Conservation (phyloP, 1,140 invertebrate genomes). For the Chrysoperla carnea region DNA sequence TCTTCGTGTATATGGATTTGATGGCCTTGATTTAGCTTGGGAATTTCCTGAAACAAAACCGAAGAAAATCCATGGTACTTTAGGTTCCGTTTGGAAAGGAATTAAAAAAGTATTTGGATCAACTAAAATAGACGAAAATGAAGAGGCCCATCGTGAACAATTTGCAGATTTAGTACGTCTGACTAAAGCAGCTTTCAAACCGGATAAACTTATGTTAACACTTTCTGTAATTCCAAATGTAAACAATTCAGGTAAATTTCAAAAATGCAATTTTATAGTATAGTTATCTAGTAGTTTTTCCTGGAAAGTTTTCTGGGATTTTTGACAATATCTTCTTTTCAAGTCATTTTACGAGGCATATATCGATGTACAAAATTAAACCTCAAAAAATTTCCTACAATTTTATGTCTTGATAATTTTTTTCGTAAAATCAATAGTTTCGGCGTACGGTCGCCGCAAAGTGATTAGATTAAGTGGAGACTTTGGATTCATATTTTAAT, state of each 20-base stretch:
- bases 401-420: too few relatives aligned
- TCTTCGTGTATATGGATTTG: constrained; percentile 60
- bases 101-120: constrained; percentile 57
- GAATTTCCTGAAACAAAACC: constrained; percentile 62
- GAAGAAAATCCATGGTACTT: constrained; percentile 49
- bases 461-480: too few relatives aligned
- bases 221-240: constrained; percentile 58
- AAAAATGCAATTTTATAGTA: too few relatives aligned
- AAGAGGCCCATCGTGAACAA: constrained; percentile 55
- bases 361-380: too few relatives aligned
- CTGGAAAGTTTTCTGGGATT: too few relatives aligned
- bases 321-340: too few relatives aligned
- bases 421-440: too few relatives aligned
- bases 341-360: too few relatives aligned
- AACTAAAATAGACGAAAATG: constrained; percentile 52
- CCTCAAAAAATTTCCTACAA: too few relatives aligned
- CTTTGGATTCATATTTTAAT: too few relatives aligned
- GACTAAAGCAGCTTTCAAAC: constrained; percentile 43
- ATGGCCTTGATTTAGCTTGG: constrained; percentile 75
- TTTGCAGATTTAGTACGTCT: constrained; percentile 57
- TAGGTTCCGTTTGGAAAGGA: constrained; percentile 46
- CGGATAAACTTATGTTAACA: constrained; percentile 43
- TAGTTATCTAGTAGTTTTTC: too few relatives aligned
- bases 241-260: constrained; percentile 44
- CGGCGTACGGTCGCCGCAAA: too few relatives aligned